Evolutionary conservation across 1,140 invertebrate species (phyloP), one percentile per base, ranked within the genome.

Genomic region (Ganaspis sp.): DNA sequence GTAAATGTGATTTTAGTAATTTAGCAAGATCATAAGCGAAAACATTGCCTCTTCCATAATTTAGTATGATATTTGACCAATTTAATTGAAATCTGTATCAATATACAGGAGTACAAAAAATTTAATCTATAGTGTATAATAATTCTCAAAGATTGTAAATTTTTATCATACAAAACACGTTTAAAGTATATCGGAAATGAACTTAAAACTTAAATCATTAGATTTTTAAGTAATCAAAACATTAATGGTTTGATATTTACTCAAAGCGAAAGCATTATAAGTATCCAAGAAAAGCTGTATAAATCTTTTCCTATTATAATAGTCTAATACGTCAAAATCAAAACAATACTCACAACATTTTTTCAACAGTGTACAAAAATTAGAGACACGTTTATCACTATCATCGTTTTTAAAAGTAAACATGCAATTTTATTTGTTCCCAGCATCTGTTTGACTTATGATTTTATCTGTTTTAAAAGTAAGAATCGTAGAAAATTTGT

Each of bases 341-440:
- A 34, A 34, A 6, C 29, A 34, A 34, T 34, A 34, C 29, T 34
- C 29, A 6, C 6, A 34, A 34, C 29, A 34, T 34, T 34, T 34
- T 34, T 34, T 34, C 29, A 34, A 74, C 5, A 80, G 42, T 42
- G 69, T 72, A 42, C 38, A 74, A 69, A 11, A 74, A 70, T 38
- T 37, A 17, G 17, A 37, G 69, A 73, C 15, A 49, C 26, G 42
- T n/a, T 45, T n/a, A 45, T 45, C 42, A 45, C 42, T 45, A 12
- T 1, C 1, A 9, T 11, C n/a, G 15, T 49, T 49, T 49, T 40
- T 40, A 11, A 40, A 11, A 12, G 6, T 17, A 49, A 49, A 49
- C n/a, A 15, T 23, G 15, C 23, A 12, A 70, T 9, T 70, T 70
- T 70, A 9, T n/a, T 70, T 70, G 17, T n/a, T 26, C 40, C 26